Evolutionary conservation across 2,113 vertebrate species (phyloP), one percentile per base, ranked within the genome.

Genomic region (Cinclus mexicanus): DNA sequence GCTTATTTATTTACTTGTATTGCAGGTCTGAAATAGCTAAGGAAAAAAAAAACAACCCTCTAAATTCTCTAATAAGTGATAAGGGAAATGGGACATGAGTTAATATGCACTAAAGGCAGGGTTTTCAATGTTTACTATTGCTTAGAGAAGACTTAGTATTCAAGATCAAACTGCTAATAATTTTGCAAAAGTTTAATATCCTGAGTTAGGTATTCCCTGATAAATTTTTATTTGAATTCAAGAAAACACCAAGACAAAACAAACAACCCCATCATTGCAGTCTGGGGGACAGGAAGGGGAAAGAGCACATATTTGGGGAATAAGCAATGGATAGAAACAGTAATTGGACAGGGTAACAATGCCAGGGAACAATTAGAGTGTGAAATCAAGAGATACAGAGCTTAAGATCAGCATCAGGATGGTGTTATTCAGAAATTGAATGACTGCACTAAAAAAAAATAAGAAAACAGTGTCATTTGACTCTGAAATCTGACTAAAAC

Each of bases 221-320:
- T 7, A 83, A 60, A 33, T 26, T 55, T 21, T 47, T 88, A 39
- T 16, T 29, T 46, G 35, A 89, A 42, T 25, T 44, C 0, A 8
- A 63, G 20, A 87, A 84, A 81, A 65, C 33, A 4, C 2, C n/a
- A 6, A 50, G 5, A 3, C 3, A 55, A 35, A 47, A 8, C 4
- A 28, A 69, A 6, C 21, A 31, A 37, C 2, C 9, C 13, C 22
- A 37, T 21, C 10, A 2, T 3, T 46, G 15, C 18, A 1, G 1
- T 22, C 64, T 52, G 7, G 14, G 9, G 14, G 3, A 52, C 7
- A 37, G 9, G 15, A 11, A 14, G 1, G 12, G 31, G 10, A 10
- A 60, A 61, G 3, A 56, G 1, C 24, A 65, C 1, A 28, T 35
- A 15, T 65, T 44, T 64, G 10, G 4, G 11, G 13, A 81, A 84